These are phyloP conservation scores for Andrena haemorrhoa DNA, from an alignment of 2,888 invertebrate genomes.

Conservation along the genomic window DNA sequence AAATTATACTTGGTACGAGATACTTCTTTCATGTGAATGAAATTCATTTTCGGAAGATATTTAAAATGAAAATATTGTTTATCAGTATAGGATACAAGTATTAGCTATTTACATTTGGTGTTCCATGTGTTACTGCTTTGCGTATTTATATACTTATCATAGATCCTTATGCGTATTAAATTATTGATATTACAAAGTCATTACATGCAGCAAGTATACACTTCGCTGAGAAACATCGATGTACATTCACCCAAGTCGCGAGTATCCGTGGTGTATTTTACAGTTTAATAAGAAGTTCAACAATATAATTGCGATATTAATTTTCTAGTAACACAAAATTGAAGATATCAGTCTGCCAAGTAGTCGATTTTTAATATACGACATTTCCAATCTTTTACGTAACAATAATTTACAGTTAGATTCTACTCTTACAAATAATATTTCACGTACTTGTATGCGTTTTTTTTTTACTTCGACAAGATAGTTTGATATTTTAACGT, in stretches of 20 bases:
- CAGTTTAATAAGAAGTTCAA: conserved; percentile 60
- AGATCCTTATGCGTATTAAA: conserved; percentile 43
- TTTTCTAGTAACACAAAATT: conserved; percentile 59
- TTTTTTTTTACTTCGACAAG: conserved; percentile 26
- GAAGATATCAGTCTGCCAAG: conserved; percentile 66
- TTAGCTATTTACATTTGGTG: conserved; percentile 64
- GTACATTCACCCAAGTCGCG: conserved; percentile 57
- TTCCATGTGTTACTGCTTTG: conserved; percentile 48
- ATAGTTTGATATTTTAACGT: conserved; percentile 35
- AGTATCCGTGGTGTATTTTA: conserved; percentile 62
- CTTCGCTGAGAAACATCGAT: conserved; percentile 45
- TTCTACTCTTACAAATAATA: conserved; percentile 39
- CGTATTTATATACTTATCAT: conserved; percentile 50
- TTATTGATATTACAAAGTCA: conserved; percentile 60
- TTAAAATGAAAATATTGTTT: conserved; percentile 61
- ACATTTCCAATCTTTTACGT: conserved; percentile 13
- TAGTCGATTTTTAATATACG: conserved; percentile 47
- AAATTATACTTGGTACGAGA: conserved; percentile 12
- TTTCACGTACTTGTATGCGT: conserved; percentile 22
- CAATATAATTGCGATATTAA: conserved; percentile 56
- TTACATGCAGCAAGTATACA: conserved; percentile 61
- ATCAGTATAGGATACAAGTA: conserved; percentile 58
- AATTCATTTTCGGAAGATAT: conserved; percentile 51
- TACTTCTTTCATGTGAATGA: conserved; percentile 29
- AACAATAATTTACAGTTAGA: conserved; percentile 39